These are phyloP conservation scores for Moxostoma hubbsi DNA, from an alignment of 2,797 vertebrate species.

Conservation along the genomic window DNA sequence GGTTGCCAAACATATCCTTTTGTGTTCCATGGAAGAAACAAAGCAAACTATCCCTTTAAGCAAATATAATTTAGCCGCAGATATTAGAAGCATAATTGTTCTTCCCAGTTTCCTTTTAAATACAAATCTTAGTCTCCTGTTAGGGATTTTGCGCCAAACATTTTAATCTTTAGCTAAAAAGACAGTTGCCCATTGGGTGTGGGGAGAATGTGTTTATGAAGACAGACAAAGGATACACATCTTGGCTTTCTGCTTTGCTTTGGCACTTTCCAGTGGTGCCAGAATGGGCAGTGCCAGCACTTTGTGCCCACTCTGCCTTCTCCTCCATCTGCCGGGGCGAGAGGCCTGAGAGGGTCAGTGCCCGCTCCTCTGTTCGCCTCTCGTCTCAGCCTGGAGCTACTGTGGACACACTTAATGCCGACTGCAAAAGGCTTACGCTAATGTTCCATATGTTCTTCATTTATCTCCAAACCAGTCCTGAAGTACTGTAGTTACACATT, in stretches of 20 bases:
- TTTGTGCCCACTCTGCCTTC: conserved; percentile 55
- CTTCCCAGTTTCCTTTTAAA: background rate
- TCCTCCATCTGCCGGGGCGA: conserved; percentile 63
- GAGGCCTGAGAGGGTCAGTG: conserved; percentile 60
- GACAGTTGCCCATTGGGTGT: conserved; percentile 47
- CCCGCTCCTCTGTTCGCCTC: conserved; percentile 48
- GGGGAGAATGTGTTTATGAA: conserved; percentile 55
- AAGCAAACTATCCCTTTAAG: too few species aligned
- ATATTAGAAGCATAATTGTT: background rate
- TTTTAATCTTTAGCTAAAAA: conserved; percentile 35
- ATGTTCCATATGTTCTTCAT: conserved; percentile 40
- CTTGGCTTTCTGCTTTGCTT: conserved; percentile 62
- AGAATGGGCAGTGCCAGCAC: conserved; percentile 53
- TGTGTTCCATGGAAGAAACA: too few species aligned
- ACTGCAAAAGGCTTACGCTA: conserved; percentile 30
- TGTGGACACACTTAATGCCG: conserved; percentile 37
- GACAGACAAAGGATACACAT: conserved; percentile 64
- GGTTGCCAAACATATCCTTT: too few species aligned
- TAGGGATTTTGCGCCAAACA: conserved; percentile 1
- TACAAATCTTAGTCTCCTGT: background rate
- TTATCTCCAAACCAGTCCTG: conserved; percentile 30
- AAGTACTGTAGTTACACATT: conserved; percentile 13
- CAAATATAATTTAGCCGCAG: too few species aligned
- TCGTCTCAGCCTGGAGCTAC: conserved; percentile 43
- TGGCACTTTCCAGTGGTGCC: conserved; percentile 62